Conservation (phyloP, 2,113 vertebrate species). For the Agapornis roseicollis region DNA sequence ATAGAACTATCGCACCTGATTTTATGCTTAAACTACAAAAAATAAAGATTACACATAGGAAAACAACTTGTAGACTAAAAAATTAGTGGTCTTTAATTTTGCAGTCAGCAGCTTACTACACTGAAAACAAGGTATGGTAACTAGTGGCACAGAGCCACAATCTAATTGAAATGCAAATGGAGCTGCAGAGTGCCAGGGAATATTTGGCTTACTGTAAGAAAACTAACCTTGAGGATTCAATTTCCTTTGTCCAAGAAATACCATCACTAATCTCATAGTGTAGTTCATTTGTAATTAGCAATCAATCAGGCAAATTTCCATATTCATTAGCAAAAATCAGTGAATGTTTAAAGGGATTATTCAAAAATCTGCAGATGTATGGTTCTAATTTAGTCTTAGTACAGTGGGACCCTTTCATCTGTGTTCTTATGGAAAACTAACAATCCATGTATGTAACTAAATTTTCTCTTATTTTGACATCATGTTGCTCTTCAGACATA, state of each 20-base stretch:
- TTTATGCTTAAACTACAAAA: not conserved
- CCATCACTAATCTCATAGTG: not conserved
- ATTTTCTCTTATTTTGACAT: not conserved
- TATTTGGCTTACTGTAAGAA: slow-evolving; percentile 27
- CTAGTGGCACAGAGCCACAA: not conserved
- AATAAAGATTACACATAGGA: not conserved
- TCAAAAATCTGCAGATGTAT: not conserved
- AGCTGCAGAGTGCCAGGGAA: slow-evolving; percentile 11
- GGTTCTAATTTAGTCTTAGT: not conserved
- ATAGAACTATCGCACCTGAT: not conserved
- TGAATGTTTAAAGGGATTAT: not conserved
- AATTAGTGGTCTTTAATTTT: not conserved
- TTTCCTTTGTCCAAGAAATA: slow-evolving; percentile 44
- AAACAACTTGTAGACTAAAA: not conserved
- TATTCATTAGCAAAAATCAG: slow-evolving; percentile 38
- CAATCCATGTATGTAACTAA: not conserved
- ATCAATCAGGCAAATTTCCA: slow-evolving; percentile 55
- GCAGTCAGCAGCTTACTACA: not conserved
- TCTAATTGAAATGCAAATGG: slow-evolving; percentile 57
- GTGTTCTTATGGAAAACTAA: not conserved
- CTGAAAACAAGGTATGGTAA: not conserved
- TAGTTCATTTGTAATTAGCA: slow-evolving; percentile 41
- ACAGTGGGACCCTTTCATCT: not conserved
- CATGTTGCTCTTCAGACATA: not conserved
- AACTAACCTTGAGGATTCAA: slow-evolving; percentile 20